Conservation (phyloP, 1,140 invertebrate genomes). For the Papilio helenus region DNA sequence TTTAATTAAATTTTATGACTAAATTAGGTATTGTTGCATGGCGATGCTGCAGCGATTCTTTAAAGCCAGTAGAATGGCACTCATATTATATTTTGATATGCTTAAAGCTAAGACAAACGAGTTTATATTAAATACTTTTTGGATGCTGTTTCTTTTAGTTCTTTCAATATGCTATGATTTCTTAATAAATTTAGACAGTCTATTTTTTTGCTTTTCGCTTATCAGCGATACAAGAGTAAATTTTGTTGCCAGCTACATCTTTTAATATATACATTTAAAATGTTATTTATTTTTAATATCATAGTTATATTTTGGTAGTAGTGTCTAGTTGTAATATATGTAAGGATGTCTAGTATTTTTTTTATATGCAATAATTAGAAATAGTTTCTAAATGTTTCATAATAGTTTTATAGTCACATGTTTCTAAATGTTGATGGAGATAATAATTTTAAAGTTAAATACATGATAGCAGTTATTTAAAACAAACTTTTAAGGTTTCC, state of each 20-base stretch:
- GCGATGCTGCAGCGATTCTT: conserved; percentile 13
- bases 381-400: neutral
- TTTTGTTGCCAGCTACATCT: conserved; percentile 18
- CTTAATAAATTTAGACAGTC: conserved; percentile 1
- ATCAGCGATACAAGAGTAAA: neutral
- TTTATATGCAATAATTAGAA: neutral
- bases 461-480: neutral
- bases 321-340: neutral
- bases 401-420: neutral
- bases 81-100: conserved; percentile 10
- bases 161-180: neutral
- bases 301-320: neutral
- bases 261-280: neutral
- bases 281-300: neutral
- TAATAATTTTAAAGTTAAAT: neutral
- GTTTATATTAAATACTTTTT: conserved; percentile 26
- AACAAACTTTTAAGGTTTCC: neutral
- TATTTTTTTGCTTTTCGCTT: conserved; percentile 2
- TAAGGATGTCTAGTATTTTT: neutral
- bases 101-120: neutral
- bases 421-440: neutral
- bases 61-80: conserved; percentile 6
- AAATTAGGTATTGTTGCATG: conserved; percentile 36
- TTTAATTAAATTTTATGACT: conserved; percentile 18
- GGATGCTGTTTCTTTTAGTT: conserved; percentile 24